Percentiles rank a stretch among this genome's conserved stretches.
These are phyloP conservation scores for Caenorhabditis wallacei DNA, from an alignment of 2,888 invertebrate genomes.

Conservation along the genomic window DNA sequence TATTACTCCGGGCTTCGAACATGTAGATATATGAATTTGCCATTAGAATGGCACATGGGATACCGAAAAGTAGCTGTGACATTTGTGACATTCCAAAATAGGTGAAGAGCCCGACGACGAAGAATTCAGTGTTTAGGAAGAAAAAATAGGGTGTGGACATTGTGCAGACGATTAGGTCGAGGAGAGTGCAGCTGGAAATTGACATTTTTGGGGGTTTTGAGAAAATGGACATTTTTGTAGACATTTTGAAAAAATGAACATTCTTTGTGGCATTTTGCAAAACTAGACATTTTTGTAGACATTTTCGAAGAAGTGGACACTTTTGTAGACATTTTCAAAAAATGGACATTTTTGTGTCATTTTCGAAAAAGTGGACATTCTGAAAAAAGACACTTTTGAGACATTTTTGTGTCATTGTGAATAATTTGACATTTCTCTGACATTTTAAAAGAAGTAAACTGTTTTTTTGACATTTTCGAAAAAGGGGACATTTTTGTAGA, in stretches of 20 bases:
- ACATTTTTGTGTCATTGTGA: too few species aligned
- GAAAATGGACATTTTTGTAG: too few species aligned
- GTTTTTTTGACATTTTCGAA: too few species aligned
- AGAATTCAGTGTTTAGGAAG: too few species aligned
- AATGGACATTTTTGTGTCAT: background rate
- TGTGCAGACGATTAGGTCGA: background rate
- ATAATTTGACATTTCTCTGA: too few species aligned
- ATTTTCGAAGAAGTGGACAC: too few species aligned
- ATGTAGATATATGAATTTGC: background rate
- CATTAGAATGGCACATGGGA: background rate
- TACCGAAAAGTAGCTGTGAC: background rate
- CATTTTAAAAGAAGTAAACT: too few species aligned
- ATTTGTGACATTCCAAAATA: background rate
- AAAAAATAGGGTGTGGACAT: background rate
- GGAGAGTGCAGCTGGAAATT: background rate
- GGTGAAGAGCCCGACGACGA: background rate
- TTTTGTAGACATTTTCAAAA: background rate
- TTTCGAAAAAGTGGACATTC: background rate
- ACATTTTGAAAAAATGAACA: too few species aligned
- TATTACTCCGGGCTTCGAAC: background rate
- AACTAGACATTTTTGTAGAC: too few species aligned
- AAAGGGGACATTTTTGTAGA: too few species aligned
- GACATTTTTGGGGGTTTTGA: background rate
- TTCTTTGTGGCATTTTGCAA: too few species aligned
- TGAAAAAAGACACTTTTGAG: too few species aligned